A percentile compares a stretch with the other conserved stretches of the same genome.
Conservation (phyloP, 2,113 vertebrate genomes). For the Neofelis nebulosa region DNA sequence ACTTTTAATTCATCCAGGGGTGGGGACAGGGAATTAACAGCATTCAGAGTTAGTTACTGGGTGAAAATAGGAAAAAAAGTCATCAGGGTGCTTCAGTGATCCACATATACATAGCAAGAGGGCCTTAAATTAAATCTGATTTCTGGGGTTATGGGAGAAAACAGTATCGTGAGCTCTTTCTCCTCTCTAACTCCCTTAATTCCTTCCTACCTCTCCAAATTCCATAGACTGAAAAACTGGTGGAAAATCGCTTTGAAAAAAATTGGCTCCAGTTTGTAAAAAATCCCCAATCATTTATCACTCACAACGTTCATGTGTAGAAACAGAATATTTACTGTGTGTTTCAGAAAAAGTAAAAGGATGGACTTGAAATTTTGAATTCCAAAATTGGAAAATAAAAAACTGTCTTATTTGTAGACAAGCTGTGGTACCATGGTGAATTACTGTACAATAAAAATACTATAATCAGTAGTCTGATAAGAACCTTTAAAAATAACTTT, state of each 20-base stretch:
- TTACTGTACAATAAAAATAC: not conserved
- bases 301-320: not conserved
- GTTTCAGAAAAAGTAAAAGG: not conserved
- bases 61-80: slow-evolving; percentile 63
- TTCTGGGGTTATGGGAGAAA: not conserved
- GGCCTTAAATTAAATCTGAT: not conserved
- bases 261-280: not conserved
- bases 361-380: not conserved
- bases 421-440: not conserved
- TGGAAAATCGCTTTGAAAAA: not conserved
- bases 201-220: not conserved
- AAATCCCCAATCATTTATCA: not conserved
- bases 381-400: not conserved
- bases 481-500: slow-evolving; percentile 5
- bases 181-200: not conserved
- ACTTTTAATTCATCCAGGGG: slow-evolving; percentile 61
- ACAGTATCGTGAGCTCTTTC: not conserved
- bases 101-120: slow-evolving; percentile 67
- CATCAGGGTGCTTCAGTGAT: slow-evolving; percentile 84
- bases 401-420: not conserved
- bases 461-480: not conserved
- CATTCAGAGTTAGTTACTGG: slow-evolving; percentile 86
- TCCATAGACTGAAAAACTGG: not conserved
- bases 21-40: slow-evolving; percentile 76
- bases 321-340: not conserved